These are phyloP conservation scores for Daphoenositta chrysoptera DNA, from an alignment of 2,113 vertebrate species.

Conservation along the genomic window DNA sequence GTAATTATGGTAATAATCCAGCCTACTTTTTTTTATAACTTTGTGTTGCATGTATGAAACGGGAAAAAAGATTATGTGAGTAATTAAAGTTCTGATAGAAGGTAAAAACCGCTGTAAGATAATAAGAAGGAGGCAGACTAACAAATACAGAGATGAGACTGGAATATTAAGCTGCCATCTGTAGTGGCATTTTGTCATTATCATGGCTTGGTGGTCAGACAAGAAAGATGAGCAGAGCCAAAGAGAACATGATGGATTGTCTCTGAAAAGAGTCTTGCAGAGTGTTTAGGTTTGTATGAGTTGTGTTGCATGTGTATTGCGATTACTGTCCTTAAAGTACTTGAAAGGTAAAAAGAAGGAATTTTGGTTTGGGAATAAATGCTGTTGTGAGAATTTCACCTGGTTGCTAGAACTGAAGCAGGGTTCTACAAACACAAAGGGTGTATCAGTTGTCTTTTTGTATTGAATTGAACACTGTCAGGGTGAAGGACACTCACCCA, in stretches of 20 bases:
- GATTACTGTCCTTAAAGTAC: background rate
- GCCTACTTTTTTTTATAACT: background rate
- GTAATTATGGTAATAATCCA: background rate
- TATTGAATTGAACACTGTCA: background rate
- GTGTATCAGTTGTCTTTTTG: background rate
- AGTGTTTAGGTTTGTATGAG: background rate
- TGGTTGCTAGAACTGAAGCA: background rate
- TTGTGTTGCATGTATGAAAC: background rate
- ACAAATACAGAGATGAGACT: background rate
- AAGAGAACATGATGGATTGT: background rate
- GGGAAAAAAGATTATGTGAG: background rate
- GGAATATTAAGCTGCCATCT: background rate
- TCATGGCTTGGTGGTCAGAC: background rate
- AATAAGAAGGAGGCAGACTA: background rate
- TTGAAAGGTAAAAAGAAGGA: background rate
- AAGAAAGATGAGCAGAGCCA: background rate
- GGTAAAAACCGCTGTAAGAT: background rate
- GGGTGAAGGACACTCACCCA: background rate
- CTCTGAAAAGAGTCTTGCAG: background rate
- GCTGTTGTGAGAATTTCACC: background rate
- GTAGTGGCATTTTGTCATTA: background rate
- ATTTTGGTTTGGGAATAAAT: background rate
- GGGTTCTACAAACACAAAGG: background rate
- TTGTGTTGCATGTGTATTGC: background rate
- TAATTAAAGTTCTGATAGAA: background rate